Conservation (phyloP, 23 tunicate species). For the Trididemnum nubilum region DNA sequence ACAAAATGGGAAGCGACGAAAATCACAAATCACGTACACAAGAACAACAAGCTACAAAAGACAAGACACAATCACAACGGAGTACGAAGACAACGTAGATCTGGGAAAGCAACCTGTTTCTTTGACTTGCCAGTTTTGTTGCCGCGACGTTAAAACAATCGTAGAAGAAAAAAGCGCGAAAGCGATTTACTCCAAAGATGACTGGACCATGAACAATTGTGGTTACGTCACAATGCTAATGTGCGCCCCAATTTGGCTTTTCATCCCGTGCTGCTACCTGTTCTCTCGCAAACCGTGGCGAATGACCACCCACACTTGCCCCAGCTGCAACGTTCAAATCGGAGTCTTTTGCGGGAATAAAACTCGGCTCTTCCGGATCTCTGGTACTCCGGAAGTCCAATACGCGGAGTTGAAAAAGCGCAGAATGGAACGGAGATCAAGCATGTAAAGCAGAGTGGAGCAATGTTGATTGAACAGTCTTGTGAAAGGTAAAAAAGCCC, state of each 20-base stretch:
- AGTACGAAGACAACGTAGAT: background rate
- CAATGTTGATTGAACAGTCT: too few species aligned
- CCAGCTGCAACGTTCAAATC: conserved; percentile 9
- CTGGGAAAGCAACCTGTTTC: background rate
- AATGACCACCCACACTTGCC: conserved; percentile 25
- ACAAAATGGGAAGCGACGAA: too few species aligned
- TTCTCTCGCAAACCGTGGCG: conserved; percentile 7
- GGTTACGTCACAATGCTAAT: conserved; percentile 22
- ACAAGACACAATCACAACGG: conserved; percentile 10
- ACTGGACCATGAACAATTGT: conserved; percentile 27
- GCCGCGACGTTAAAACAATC: background rate
- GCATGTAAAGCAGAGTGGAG: conserved; percentile 1
- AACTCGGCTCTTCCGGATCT: conserved; percentile 20
- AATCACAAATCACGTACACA: conserved; percentile 18
- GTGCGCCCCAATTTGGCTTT: conserved; percentile 18
- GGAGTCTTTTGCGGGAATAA: conserved; percentile 8
- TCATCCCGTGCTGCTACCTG: conserved; percentile 8
- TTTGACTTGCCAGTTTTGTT: conserved; percentile 14
- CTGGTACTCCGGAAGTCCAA: conserved; percentile 10
- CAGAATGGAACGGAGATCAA: background rate
- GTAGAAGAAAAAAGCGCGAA: conserved; percentile 3
- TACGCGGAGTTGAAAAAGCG: conserved; percentile 5
- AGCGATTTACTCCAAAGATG: conserved; percentile 15
- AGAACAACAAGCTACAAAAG: background rate
- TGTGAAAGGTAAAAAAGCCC: too few species aligned